phyloP scores from a whole-genome alignment of 2,797 vertebrate species.

The Enteromius paludinosus region DNA sequence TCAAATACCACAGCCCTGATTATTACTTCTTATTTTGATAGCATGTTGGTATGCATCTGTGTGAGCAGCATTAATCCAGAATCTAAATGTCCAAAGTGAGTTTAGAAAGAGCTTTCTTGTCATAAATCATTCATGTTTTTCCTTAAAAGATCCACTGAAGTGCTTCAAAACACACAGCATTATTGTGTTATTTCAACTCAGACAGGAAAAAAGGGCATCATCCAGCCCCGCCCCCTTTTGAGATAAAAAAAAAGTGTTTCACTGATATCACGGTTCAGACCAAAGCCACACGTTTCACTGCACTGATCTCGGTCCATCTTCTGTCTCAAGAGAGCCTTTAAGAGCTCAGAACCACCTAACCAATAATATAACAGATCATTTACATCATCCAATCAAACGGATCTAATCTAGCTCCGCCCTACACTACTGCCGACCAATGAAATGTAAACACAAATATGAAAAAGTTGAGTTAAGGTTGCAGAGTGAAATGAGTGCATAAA shows the following conservation, averaged over 20 bases:
- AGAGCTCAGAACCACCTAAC: neutral
- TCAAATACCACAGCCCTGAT: no score
- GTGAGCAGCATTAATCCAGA: neutral
- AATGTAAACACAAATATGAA: neutral
- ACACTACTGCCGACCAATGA: neutral
- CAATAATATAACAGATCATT: neutral
- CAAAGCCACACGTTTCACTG: no score
- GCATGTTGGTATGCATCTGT: neutral
- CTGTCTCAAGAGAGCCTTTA: neutral
- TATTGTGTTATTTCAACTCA: no score
- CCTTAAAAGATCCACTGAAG: no score
- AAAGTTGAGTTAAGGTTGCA: neutral
- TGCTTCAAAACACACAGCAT: no score
- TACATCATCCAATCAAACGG: conserved; percentile 12
- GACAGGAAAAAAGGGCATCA: no score
- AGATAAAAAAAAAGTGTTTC: no score
- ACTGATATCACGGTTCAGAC: no score
- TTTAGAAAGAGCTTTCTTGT: neutral
- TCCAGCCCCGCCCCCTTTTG: no score
- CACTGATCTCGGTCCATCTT: neutral
- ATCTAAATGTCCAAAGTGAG: neutral
- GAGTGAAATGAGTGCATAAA: neutral
- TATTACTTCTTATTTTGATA: neutral
- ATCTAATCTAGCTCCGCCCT: neutral
- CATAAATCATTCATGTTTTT: neutral